Evolutionary conservation across 2,888 invertebrate species (phyloP).

Genomic region (Megalurothrips usitatus): DNA sequence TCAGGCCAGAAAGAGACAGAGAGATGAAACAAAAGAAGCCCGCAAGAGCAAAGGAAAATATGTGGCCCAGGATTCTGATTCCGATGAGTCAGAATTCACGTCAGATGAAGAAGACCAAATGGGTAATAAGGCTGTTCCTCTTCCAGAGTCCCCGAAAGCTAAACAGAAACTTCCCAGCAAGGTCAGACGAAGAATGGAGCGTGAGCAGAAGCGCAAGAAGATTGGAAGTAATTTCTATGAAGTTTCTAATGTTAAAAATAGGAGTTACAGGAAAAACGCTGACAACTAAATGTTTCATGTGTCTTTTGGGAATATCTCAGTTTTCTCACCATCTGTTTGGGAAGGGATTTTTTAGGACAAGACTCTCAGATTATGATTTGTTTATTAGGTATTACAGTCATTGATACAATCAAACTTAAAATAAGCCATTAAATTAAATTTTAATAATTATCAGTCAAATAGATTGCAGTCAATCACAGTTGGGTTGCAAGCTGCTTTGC

Average conservation of each 20-base stretch:
- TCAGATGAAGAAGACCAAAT: not conserved
- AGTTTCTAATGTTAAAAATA: constrained; percentile 82
- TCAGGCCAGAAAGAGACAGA: constrained; percentile 38
- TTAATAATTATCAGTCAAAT: not conserved
- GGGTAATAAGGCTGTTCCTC: not conserved
- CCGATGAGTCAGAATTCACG: constrained; percentile 35
- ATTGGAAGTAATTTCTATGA: constrained; percentile 87
- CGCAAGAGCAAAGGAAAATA: constrained; percentile 42
- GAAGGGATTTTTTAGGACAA: too few relatives aligned
- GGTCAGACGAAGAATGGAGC: constrained; percentile 67
- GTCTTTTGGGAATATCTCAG: not conserved
- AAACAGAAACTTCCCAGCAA: constrained; percentile 66
- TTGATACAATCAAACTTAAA: not conserved
- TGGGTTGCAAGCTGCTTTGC: not conserved
- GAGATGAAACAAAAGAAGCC: constrained; percentile 52
- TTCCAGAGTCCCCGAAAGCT: not conserved
- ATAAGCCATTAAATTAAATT: too few relatives aligned
- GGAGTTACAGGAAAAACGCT: constrained; percentile 63
- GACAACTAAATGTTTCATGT: not conserved
- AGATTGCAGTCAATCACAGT: not conserved
- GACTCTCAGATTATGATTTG: too few relatives aligned
- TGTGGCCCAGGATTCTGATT: constrained; percentile 39
- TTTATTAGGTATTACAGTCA: not conserved
- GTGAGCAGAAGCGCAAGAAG: constrained; percentile 71
- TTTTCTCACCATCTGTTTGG: too few relatives aligned